Conservation (phyloP, 2,797 vertebrate genomes). For the Jordanella pulchra region DNA sequence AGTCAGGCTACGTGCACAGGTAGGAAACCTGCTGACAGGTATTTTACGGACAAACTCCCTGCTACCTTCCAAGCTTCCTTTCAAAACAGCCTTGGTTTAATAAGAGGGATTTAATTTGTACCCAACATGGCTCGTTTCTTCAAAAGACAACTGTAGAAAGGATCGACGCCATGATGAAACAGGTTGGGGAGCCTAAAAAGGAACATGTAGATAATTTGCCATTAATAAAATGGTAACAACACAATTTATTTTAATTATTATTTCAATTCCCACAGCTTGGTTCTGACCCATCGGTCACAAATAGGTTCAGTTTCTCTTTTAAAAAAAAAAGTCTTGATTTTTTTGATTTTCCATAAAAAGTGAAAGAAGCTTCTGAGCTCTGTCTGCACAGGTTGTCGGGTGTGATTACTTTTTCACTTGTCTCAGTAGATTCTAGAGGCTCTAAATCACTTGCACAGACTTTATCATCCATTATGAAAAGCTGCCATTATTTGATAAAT, state of each 20-base stretch:
- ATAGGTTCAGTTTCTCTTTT: conserved; percentile 1
- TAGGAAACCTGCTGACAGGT: not conserved
- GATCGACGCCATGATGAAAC: not conserved
- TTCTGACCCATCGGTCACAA: not conserved
- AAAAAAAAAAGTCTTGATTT: not conserved
- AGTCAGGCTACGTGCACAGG: not conserved
- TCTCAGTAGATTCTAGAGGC: conserved; percentile 9
- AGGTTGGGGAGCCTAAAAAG: not conserved
- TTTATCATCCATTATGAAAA: not conserved
- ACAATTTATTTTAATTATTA: not conserved
- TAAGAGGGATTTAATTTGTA: not conserved
- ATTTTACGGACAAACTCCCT: not conserved
- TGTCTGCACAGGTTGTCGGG: conserved; percentile 5
- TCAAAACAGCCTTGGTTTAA: too few species aligned
- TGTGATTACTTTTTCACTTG: conserved; percentile 13
- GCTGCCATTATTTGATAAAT: conserved; percentile 10
- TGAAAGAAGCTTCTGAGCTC: conserved; percentile 8
- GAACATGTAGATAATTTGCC: not conserved
- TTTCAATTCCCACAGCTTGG: not conserved
- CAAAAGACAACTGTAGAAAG: too few species aligned
- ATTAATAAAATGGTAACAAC: not conserved
- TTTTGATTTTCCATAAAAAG: conserved; percentile 9
- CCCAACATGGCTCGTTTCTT: not conserved
- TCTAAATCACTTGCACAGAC: not conserved
- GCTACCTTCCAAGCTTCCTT: not conserved